phyloP scores from a whole-genome alignment of 1,140 invertebrate genomes.

The Trypoxylus dichotomus region DNA sequence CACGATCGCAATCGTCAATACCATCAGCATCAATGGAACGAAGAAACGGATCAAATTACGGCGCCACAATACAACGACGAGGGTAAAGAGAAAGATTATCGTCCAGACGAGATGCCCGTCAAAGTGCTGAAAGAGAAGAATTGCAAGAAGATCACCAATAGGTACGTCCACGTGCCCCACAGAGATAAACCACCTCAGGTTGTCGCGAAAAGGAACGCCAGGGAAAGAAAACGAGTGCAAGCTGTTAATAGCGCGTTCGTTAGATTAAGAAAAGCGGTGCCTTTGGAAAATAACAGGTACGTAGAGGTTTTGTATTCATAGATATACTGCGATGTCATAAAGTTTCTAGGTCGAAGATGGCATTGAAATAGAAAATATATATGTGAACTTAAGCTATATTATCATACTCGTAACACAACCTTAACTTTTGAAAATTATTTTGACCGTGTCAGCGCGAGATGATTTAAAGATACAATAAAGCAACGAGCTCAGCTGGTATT shows the following conservation, averaged over 20 bases:
- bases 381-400: no score
- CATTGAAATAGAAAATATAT: no score
- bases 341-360: no score
- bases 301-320: no score
- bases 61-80: constrained; percentile 32
- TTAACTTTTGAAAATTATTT: no score
- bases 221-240: constrained; percentile 60
- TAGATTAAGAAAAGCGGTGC: constrained; percentile 56
- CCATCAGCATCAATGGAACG: constrained; percentile 5
- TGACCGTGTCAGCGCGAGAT: no score
- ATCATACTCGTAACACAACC: no score
- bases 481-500: no score
- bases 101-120: constrained; percentile 23
- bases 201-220: constrained; percentile 60
- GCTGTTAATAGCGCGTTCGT: constrained; percentile 61
- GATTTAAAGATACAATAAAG: no score
- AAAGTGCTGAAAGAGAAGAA: constrained; percentile 37
- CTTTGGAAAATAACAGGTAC: constrained; percentile 53
- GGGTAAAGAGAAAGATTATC: background rate
- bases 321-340: no score
- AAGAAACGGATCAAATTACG: constrained; percentile 31
- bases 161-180: constrained; percentile 46
- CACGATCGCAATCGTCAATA: constrained; percentile 1
- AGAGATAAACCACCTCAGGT: constrained; percentile 55
- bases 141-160: constrained; percentile 33